Evolutionary conservation across 2,113 vertebrate species (phyloP), one percentile per base, ranked within the genome.

Genomic region (Lonchura striata): DNA sequence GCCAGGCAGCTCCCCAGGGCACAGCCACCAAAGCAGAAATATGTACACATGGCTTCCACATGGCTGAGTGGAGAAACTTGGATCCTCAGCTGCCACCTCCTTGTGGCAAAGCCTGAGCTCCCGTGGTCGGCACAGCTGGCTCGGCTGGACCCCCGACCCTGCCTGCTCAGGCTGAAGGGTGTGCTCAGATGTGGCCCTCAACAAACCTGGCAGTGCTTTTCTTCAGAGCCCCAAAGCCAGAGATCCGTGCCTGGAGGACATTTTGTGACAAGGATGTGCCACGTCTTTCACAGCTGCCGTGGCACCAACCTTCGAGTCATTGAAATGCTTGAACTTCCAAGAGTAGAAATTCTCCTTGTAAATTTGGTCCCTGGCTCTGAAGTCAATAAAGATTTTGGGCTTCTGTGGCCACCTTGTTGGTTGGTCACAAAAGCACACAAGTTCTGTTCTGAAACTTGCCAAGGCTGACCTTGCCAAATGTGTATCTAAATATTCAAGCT

Each of bases 211-310:
- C 4, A 13, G 35, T 50, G 71, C 30, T 63, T 81, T 70, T 23
- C 49, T 82, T 15, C 61, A 49, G 47, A 54, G 16, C 7, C 31
- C 59, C n/a, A 60, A n/a, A 60, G 81, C 14, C 63, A 60, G 49
- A 72, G 37, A 27, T 17, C 41, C 31, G 37, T n/a, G 61, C 37
- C 53, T 27, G 52, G 42, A 63, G 86, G 59, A 52, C 17, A 37
- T 52, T 68, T 35, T 60, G 77, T 10, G 35, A 7, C 31, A 52
- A 52, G 77, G 49, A 42, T 12, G 3, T 22, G 13, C 13, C 31
- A 4, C 7, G 33, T 37, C 13, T 30, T n/a, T n/a, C 42, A 30
- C 7, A 33, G 16, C 47, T 57, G 46, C 41, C 0, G 0, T 5
- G 31, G 54, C 33, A 44, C 46, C 33, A 16, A 22, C 10, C 27